These are phyloP conservation scores for Dasyprocta punctata DNA, from an alignment of 2,113 vertebrate genomes.

Conservation along the genomic window DNA sequence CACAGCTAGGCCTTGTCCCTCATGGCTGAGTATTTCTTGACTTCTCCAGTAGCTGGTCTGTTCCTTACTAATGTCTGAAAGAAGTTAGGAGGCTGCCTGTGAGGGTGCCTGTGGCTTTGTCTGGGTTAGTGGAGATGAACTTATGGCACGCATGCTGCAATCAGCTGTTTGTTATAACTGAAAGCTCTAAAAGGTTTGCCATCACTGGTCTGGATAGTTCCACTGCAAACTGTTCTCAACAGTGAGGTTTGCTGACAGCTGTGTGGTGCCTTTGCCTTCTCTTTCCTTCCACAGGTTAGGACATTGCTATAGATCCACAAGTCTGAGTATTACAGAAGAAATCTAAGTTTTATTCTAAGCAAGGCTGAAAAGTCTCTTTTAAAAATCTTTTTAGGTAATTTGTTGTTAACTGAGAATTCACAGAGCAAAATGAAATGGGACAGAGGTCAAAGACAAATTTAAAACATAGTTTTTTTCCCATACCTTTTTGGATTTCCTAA, in stretches of 20 bases:
- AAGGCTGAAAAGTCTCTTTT: no score
- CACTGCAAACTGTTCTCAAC: fast-evolving
- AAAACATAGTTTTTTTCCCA: slow-evolving; percentile 66
- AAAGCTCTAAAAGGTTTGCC: not conserved
- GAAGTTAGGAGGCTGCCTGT: not conserved
- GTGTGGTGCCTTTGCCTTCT: not conserved
- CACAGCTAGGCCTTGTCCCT: not conserved
- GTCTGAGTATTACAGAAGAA: not conserved
- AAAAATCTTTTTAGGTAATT: slow-evolving; percentile 79
- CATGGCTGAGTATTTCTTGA: fast-evolving
- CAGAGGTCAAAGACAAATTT: slow-evolving; percentile 67
- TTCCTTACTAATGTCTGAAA: not conserved
- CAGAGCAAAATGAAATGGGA: slow-evolving; percentile 78
- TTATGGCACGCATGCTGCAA: not conserved
- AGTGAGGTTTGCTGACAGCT: no score
- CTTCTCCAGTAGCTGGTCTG: fast-evolving
- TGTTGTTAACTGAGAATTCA: slow-evolving; percentile 83
- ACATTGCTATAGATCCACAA: not conserved
- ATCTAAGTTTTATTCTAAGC: no score
- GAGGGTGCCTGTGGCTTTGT: fast-evolving
- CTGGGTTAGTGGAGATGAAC: not conserved
- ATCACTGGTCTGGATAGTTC: not conserved
- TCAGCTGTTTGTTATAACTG: not conserved
- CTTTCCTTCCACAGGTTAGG: not conserved
- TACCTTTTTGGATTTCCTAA: slow-evolving; percentile 75